Evolutionary conservation across 2,797 vertebrate species (phyloP), one percentile per base, ranked within the genome.

Genomic region (Vespertilio murinus): DNA sequence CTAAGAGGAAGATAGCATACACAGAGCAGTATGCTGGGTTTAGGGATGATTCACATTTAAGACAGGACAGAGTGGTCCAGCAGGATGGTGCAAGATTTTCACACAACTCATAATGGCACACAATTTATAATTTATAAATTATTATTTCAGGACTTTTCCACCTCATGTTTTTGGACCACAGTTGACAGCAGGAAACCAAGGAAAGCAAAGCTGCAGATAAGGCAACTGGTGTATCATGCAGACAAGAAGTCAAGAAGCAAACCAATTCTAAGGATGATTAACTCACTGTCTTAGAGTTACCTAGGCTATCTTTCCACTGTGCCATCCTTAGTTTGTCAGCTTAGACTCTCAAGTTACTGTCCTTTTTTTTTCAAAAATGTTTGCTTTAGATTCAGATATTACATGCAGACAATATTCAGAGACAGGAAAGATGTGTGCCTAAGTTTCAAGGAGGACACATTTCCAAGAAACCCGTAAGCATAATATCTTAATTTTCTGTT

Each of bases 301-400:
- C 3, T 85, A 61, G 25, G 13, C 17, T 14, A 0, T 13, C 11
- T 67, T 81, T 70, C 42, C 8, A 16, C 11, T 33, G 0, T 40
- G 16, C 25, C 3, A 20, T 20, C 7, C 2, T 61, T 22, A 54
- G 25, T 35, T 18, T 75, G 13, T 33, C 30, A 65, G 20, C 14
- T 64, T 69, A 25, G 64, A 35, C 18, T 35, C 22, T 77, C 25
- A 88, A 65, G 6, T 5, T 45, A 18, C 5, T 65, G 10, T 42
- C 20, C 35, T 91, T 79, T 67, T 42, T 67, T 42, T 59, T 77
- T 23, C 59, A 22, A 40, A 77, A 40, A 64, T 30, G 1, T 54
- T 95, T 84, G 59, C 61, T 74, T 94, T 61, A 91, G 42, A 45
- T 71, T 35, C 28, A 65, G 18, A 20, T 69, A 38, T 94, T 28